Percentiles rank a stretch among this genome's conserved stretches.
These are phyloP conservation scores for Agrotis exclamationis DNA, from an alignment of 2,888 invertebrate genomes.

Conservation along the genomic window DNA sequence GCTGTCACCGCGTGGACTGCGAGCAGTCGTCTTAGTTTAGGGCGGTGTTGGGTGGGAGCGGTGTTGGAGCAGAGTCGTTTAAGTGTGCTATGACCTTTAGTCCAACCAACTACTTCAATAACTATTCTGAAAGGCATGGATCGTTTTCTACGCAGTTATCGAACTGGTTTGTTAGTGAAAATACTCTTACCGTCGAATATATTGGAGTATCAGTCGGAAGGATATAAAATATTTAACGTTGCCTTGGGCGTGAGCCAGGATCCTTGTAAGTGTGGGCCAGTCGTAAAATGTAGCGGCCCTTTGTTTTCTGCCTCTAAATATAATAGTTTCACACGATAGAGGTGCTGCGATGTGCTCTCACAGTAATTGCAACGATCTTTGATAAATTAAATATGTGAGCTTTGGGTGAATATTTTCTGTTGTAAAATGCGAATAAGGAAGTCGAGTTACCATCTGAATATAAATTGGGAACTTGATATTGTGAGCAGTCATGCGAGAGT, in stretches of 20 bases:
- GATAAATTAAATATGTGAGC: neutral
- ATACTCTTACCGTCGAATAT: slow-evolving; percentile 8
- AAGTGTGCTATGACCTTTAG: too few relatives aligned
- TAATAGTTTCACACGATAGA: slow-evolving; percentile 25
- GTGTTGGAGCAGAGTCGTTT: too few relatives aligned
- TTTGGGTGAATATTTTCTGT: neutral
- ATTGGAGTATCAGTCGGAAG: slow-evolving; percentile 7
- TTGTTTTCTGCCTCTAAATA: slow-evolving; percentile 26
- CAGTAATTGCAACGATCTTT: slow-evolving; percentile 35
- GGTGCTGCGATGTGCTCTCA: slow-evolving; percentile 13
- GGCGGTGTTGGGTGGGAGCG: too few relatives aligned
- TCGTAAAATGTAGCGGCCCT: slow-evolving; percentile 38
- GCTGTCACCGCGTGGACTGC: too few relatives aligned
- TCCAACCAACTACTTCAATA: too few relatives aligned
- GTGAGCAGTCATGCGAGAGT: too few relatives aligned
- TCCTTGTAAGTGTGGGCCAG: slow-evolving; percentile 1
- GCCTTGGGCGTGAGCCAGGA: slow-evolving; percentile 41
- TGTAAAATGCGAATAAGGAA: slow-evolving; percentile 1
- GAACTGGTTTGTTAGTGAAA: slow-evolving; percentile 3
- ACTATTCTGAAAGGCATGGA: too few relatives aligned
- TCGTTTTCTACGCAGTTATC: too few relatives aligned
- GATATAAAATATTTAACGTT: slow-evolving; percentile 31
- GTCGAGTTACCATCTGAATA: neutral
- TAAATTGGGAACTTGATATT: too few relatives aligned
- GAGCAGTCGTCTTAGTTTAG: too few relatives aligned